Base-by-base conservation (phyloP, 2,797 vertebrate genomes). In the Triplophysa bombifrons region DNA sequence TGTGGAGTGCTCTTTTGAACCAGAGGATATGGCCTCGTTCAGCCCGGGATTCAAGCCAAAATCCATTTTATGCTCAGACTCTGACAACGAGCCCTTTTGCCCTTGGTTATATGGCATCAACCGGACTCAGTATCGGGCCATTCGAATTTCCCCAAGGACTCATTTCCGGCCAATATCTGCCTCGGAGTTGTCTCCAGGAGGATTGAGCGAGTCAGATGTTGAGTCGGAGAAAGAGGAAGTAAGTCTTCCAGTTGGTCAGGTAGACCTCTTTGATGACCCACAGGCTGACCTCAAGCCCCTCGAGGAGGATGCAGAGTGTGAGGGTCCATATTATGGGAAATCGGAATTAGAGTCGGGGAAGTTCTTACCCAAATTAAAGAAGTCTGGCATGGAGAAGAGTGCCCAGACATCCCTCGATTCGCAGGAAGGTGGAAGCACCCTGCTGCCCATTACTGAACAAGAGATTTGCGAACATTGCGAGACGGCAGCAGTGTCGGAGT, bases 311-410 rank as follows among this genome's bases (percentile, higher is more conserved):
- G 98, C 98, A 67, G 96, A 99, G 89, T 96, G 96, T 41, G 98
- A 99, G 92, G 95, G 97, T 87, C 96, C 96, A 84, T 99, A 96
- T 90, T 99, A 98, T 0, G 98, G 98, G 84, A 98, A 99, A 90
- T 97, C 94, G 25, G 98, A 99, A 95, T 96, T 99, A 70, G 97
- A 99, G 92, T 99, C 98, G 90, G 97, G 97, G 83, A 98, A 96
- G 89, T 99, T 99, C 87, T 93, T 99, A 86, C 97, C 97, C 86
- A 95, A 96, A 86, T 92, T 99, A 89, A 98, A 97, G 90, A 99
- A 97, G 86, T 97, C 97, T 85, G 98, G 98, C 86, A 99, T 99
- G 98, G 98, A 99, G 91, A 99, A 99, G 91, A 99, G 98, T 90
- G 98, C 98, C n/a, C 98, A 99, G 94, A 99, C 98, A 20, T 99